Evolutionary conservation across 2,888 invertebrate genomes (phyloP), one percentile per base, ranked within the genome.

Genomic region (Lissonota sp.): DNA sequence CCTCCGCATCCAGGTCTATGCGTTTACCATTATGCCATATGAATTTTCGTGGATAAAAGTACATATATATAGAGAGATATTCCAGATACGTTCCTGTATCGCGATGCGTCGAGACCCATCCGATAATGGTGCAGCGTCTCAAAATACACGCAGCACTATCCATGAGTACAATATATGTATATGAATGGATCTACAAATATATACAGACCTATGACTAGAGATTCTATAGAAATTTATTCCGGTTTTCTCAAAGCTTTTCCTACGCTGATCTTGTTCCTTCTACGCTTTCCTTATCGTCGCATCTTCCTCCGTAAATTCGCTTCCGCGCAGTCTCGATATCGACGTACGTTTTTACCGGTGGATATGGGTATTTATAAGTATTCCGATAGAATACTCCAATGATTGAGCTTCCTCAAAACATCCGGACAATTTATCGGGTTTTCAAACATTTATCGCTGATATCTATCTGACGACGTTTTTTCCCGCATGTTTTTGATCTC

Each of bases 81-180:
- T 60, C 40, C 40, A 40, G 40, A 40, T 39, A 40, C 14, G 60
- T 40, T 60, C n/a, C 6, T 42, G 60, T n/a, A 60, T 60, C 60
- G 60, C n/a, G 40, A 12, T n/a, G 16, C 39, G 14, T 66, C 5
- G 39, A 12, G 53, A 39, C 51, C 12, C 62, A 53, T 62, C 62
- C 51, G 51, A 62, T 40, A 62, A 62, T 42, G 42, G 14, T 8
- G 8, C 53, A n/a, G 44, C 39, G 62, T 53, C 40, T 10, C 26
- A 72, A 62, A n/a, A 53, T 3, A 3, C 53, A 42, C 55, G 58
- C 26, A 55, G 10, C 46, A 6, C 4, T 53, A 53, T 53, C 7
- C 12, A 4, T 26, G 26, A 26, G 26, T 26, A 26, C 26, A 26
- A 26, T 3, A 26, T 26, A 26, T 26, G 26, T 26, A 2, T 26